Base-by-base conservation (phyloP, 2,113 vertebrate species). In the Lontra canadensis region DNA sequence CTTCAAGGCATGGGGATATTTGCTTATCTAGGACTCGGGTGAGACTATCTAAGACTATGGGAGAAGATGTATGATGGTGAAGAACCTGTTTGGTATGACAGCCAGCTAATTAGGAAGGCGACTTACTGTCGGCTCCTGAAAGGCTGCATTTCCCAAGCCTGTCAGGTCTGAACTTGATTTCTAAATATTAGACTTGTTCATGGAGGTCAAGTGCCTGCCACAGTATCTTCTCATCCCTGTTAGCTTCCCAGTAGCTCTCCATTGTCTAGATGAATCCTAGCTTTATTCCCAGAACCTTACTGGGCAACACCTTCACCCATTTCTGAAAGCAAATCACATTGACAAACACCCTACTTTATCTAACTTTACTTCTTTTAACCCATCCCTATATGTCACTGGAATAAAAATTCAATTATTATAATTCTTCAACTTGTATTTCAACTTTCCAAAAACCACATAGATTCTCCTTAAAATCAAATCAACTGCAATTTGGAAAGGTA, bases 321-420 rank as follows among this genome's bases (percentile, higher is more conserved):
- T 87, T 87, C 31, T 92, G 34, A 52, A 95, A 95, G 23, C 20
- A 76, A 73, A 79, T n/a, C 92, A 36, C 18, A 59, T 36, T 34
- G 14, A 88, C 34, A 95, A 47, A 52, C 31, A 78, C 34, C 25
- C 34, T 57, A 34, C 84, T 67, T 88, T 81, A 63, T 36, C 31
- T 59, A 65, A 47, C 7, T 21, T 88, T 81, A 1, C 8, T 91
- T 79, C 21, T 81, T 97, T 90, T 49, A 73, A 44, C 1, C 4
- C 20, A 71, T 67, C 6, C 79, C 29, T 23, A 78, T 26, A 7
- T 52, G 39, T n/a, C 39, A 69, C 15, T 8, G 4, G 63, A 67
- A 78, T 86, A 59, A 89, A 97, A 96, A 69, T 93, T 63, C 44
- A 83, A 36, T 15, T 86, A 73, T 73, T 76, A 39, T 18, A 90